Percentiles rank a stretch among this genome's conserved stretches.
Evolutionary conservation across 2,113 vertebrate genomes (phyloP).

Genomic region (Nerophis ophidion): DNA sequence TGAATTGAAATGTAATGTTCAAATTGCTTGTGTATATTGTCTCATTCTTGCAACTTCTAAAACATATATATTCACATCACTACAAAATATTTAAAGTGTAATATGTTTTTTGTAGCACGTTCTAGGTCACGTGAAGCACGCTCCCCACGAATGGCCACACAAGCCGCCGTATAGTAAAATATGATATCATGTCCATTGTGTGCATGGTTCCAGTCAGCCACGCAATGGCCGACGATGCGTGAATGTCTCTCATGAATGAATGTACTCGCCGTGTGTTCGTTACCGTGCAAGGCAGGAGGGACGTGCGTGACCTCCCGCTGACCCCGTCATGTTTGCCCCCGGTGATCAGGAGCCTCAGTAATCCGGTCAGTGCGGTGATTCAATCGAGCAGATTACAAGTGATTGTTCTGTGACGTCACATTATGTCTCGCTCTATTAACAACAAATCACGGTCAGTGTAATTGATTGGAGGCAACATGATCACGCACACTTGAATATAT

Average conservation of each 20-base stretch:
- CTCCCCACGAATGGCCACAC: neutral
- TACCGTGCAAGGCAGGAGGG: neutral
- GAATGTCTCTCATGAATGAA: conserved; percentile 2
- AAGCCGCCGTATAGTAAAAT: neutral
- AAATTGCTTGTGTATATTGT: neutral
- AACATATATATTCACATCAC: too few relatives aligned
- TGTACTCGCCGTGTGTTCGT: neutral
- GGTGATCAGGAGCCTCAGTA: conserved; percentile 44
- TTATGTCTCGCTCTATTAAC: neutral
- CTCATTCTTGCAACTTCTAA: neutral
- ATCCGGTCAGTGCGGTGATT: conserved; percentile 50
- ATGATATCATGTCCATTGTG: neutral
- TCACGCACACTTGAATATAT: neutral
- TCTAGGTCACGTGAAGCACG: neutral
- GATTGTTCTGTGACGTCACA: conserved; percentile 6
- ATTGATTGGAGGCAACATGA: too few relatives aligned
- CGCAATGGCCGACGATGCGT: neutral
- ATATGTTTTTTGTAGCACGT: neutral
- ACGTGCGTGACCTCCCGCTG: conserved; percentile 46
- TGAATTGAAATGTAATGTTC: neutral
- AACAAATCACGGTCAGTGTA: too few relatives aligned
- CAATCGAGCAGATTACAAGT: conserved; percentile 5
- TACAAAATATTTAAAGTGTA: too few relatives aligned
- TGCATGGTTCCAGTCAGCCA: neutral
- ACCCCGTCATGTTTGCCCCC: conserved; percentile 59